A percentile compares a stretch with the other conserved stretches of the same genome.
phyloP scores from a whole-genome alignment of 2,113 vertebrate genomes.

The Xerus inauris region DNA sequence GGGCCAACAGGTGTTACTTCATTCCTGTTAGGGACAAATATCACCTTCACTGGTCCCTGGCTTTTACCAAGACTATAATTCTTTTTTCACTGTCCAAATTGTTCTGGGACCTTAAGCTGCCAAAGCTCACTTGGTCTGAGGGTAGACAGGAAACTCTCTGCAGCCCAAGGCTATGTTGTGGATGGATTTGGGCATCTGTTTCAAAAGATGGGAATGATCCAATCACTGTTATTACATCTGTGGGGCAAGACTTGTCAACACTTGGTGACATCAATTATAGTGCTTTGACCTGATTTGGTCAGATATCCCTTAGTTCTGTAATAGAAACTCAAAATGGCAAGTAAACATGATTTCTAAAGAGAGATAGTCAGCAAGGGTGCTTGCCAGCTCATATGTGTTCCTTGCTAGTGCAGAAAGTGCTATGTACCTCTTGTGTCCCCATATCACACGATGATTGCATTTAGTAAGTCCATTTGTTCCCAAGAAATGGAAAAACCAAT shows the following conservation, averaged over 20 bases:
- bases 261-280: background rate
- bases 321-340: conserved; percentile 5
- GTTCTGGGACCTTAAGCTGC: background rate
- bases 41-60: background rate
- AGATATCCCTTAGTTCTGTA: conserved; percentile 56
- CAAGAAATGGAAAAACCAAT: background rate
- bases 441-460: background rate
- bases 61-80: background rate
- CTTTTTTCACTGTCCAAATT: background rate
- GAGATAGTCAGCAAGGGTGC: background rate
- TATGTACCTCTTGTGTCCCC: background rate
- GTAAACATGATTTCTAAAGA: conserved; percentile 22
- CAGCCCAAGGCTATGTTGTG: background rate
- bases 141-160: background rate
- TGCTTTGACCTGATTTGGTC: conserved; percentile 45
- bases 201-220: background rate
- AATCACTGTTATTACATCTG: background rate
- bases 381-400: background rate
- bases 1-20: background rate
- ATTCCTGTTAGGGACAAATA: background rate
- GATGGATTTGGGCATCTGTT: background rate
- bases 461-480: background rate
- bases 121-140: background rate
- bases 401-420: background rate
- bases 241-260: background rate